A percentile compares a stretch with the other conserved stretches of the same genome.
Conservation (phyloP, 1,140 invertebrate genomes). For the Archivesica marissinica region DNA sequence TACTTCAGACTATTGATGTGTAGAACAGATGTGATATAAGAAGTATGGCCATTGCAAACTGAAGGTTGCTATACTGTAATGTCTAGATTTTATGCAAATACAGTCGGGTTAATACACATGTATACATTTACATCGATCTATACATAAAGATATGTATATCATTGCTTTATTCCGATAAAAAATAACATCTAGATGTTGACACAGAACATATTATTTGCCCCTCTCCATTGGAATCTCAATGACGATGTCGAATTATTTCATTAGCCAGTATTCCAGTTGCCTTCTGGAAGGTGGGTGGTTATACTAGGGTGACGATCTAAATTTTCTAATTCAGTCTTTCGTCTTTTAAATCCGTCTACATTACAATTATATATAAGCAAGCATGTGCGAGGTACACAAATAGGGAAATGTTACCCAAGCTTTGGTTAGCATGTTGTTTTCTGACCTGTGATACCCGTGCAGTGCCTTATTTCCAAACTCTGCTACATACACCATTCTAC, state of each 20-base stretch:
- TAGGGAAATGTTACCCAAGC: background rate
- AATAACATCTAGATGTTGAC: too few relatives aligned
- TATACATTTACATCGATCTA: too few relatives aligned
- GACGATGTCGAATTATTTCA: background rate
- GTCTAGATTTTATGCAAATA: too few relatives aligned
- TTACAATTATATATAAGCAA: background rate
- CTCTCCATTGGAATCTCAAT: background rate
- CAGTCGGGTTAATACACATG: too few relatives aligned
- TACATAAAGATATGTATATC: too few relatives aligned
- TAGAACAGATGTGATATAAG: too few relatives aligned
- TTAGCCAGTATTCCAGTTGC: background rate
- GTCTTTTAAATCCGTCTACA: background rate
- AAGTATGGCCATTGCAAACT: too few relatives aligned
- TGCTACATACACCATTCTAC: conserved; percentile 34
- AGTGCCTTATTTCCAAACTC: conserved; percentile 27
- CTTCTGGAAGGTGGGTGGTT: background rate
- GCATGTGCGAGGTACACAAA: background rate
- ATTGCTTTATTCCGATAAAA: too few relatives aligned
- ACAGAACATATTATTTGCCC: too few relatives aligned
- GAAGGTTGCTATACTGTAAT: too few relatives aligned
- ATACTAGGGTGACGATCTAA: background rate
- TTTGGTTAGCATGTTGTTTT: background rate
- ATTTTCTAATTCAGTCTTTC: background rate
- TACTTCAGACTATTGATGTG: too few relatives aligned
- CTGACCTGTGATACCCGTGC: background rate